Evolutionary conservation across 2,888 invertebrate genomes (phyloP), one percentile per base, ranked within the genome.

Genomic region (Nipponacmea schrenckii): DNA sequence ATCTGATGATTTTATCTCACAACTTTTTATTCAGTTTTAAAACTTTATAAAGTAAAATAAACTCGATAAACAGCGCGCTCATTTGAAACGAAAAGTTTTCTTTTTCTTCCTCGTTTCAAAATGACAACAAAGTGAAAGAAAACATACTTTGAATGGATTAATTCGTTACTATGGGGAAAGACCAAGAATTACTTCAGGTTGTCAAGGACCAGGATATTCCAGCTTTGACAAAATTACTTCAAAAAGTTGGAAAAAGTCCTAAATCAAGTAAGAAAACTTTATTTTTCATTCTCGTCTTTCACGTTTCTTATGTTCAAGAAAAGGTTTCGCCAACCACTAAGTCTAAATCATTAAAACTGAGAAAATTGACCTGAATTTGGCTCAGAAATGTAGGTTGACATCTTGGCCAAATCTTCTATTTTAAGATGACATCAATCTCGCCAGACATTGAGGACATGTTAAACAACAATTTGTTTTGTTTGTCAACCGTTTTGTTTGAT

Each of bases 231-330:
- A 56, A 56, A 56, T 24, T 56, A 24, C 56, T 56, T 56, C 56
- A 56, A 17, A 56, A 56, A 56, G 56, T 56, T 56, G 56, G 56
- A 56, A 56, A 56, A 17, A 56, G 24, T 56, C 56, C 56, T 14
- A 56, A 56, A 56, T 24, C 56, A 56, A 56, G 56, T 56, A 56
- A 56, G 56, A 24, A 10, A 39, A 39, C 10, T 39, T 39, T 39
- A 5, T 8, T 8, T 39, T 39, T 39, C 31, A 31, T 31, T 31
- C 31, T 39, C 8, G 4, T 39, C 10, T 8, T 39, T 7, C 39
- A n/a, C n/a, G n/a, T n/a, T n/a, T n/a, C n/a, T n/a, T n/a, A n/a
- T n/a, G n/a, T n/a, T n/a, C n/a, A n/a, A 39, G 39, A 39, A 39
- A 39, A 39, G 4, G 8, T 8, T 39, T 39, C 39, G 39, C 39